Evolutionary conservation across 2,797 vertebrate species (phyloP).

Genomic region (Chelonia mydas): DNA sequence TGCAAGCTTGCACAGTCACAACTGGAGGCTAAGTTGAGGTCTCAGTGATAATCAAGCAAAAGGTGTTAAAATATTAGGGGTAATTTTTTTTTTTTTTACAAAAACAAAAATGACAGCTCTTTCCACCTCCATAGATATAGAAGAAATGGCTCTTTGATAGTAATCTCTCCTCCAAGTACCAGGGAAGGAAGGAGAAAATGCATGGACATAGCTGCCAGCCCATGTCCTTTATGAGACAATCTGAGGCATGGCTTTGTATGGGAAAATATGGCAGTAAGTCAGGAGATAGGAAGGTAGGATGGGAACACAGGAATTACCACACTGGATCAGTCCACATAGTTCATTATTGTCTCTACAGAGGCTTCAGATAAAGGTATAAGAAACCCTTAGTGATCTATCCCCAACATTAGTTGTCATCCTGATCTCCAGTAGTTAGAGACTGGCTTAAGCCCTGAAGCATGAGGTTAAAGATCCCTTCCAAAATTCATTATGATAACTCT

Average conservation of each 20-base stretch:
- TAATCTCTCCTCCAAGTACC: not conserved
- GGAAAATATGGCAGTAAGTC: not conserved
- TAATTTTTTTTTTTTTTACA: accelerated
- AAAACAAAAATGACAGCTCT: not conserved
- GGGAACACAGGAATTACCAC: not conserved
- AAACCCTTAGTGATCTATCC: not conserved
- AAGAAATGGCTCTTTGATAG: not conserved
- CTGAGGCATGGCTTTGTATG: not conserved
- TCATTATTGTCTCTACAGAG: not conserved
- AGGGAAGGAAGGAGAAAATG: not conserved
- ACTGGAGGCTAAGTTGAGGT: not conserved
- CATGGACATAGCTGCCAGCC: not conserved
- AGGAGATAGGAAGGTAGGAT: not conserved
- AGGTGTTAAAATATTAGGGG: not conserved
- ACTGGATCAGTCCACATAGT: not conserved
- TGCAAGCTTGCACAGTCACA: not conserved
- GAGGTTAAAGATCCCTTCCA: not conserved
- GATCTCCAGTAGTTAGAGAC: not conserved
- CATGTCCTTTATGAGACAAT: accelerated
- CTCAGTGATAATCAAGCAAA: not conserved
- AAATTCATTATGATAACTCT: not conserved
- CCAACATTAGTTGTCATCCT: not conserved
- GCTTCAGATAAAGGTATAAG: not conserved
- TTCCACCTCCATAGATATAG: not conserved
- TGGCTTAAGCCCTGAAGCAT: not conserved